Base-by-base conservation (phyloP, 2,888 invertebrate genomes). In the Drepanosiphum platanoidis region DNA sequence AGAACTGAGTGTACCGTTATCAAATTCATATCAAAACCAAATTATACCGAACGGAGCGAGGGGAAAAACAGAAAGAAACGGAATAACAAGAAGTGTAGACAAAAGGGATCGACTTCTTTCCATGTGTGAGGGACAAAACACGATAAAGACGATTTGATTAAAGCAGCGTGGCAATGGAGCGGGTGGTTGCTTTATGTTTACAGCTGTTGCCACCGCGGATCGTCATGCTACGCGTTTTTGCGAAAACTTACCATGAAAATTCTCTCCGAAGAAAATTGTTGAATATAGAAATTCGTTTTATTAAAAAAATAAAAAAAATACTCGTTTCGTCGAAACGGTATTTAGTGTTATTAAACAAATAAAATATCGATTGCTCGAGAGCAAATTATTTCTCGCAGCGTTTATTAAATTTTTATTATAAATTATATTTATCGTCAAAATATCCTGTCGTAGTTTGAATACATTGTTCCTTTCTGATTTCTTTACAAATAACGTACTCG, bases 11-110 rank as follows among this genome's bases (percentile, higher is more conserved):
- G 72, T 32, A 27, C 8, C 34, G 82, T 82, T 82, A 82, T 82
- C 82, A 82, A 82, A 82, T 74, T 82, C 82, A 30, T 72, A 82
- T 82, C 82, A 82, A 82, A 82, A 82, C 34, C 46, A 64, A 82
- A 82, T 82, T 82, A 82, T 82, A 82, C 22, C 15, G 39, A 36
- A 42, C 32, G 42, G 4, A n/a, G 22, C n/a, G 71, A 34, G 61
- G 18, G 32, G 9, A 27, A 70, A n/a, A 72, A 27, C 52, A n/a
- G 39, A 36, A 71, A 78, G 11, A 64, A 82, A 64, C 32, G 64
- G 42, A 46, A 82, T 74, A 74, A 61, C 61, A 46, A 68, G 32
- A 27, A 34, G 68, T 30, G 42, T 61, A 27, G 71, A 32, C 30
- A 64, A 36, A 81, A 81, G 71, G 61, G 72, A 72, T 34, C n/a